Conservation (phyloP, 1,140 invertebrate species). For the Lerema accius region DNA sequence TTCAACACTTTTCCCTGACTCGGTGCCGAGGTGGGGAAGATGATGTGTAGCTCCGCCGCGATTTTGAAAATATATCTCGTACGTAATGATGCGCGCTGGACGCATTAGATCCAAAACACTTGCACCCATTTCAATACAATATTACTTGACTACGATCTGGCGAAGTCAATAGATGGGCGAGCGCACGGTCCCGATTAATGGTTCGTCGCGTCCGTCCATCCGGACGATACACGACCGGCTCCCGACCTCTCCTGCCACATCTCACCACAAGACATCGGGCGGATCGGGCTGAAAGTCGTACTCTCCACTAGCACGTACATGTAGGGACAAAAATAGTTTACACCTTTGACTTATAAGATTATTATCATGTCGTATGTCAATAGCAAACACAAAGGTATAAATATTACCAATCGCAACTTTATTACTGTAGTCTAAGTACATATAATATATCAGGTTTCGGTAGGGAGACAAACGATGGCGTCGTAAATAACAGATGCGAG, state of each 20-base stretch:
- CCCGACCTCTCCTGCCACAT: neutral
- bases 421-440: conserved; percentile 32
- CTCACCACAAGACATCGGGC: no score
- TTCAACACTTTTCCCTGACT: no score
- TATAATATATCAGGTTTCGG: conserved; percentile 33
- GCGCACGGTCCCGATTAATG: neutral
- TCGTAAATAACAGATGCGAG: conserved; percentile 39
- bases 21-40: no score
- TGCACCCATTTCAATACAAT: no score
- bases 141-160: neutral
- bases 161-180: neutral
- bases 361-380: conserved; percentile 20
- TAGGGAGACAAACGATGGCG: conserved; percentile 40
- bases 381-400: conserved; percentile 47
- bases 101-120: no score
- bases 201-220: neutral
- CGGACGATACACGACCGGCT: neutral
- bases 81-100: no score
- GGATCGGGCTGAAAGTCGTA: neutral
- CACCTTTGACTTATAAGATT: neutral
- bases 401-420: conserved; percentile 45
- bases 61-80: no score
- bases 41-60: no score
- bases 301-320: neutral
- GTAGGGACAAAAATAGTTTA: conserved; percentile 5